Conservation (phyloP, 2,888 invertebrate genomes). For the Chloromyia formosa region DNA sequence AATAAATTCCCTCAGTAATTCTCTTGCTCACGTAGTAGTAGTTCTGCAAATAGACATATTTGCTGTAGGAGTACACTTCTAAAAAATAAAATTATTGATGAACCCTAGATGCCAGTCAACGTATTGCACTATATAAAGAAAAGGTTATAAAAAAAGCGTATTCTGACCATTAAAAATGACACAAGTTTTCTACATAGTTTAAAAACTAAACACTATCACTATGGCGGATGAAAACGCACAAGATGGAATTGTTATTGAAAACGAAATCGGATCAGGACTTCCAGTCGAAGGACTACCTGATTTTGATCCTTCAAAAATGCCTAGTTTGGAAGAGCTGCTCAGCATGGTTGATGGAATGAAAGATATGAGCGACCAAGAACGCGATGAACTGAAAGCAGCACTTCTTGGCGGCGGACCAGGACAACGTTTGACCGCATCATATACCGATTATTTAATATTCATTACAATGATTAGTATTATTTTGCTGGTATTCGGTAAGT, state of each 20-base stretch:
- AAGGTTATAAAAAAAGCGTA: too few species aligned
- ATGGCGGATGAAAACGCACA: slow-evolving; percentile 30
- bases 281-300: neutral
- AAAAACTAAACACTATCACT: neutral
- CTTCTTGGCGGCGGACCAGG: slow-evolving; percentile 60
- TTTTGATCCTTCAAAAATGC: slow-evolving; percentile 59
- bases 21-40: too few species aligned
- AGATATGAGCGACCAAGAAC: slow-evolving; percentile 71
- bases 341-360: slow-evolving; percentile 68
- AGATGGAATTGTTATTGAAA: slow-evolving; percentile 15
- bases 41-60: too few species aligned
- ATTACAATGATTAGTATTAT: slow-evolving; percentile 39
- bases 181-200: neutral
- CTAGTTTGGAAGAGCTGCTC: slow-evolving; percentile 68
- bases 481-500: slow-evolving; percentile 37
- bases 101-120: neutral
- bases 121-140: neutral
- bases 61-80: too few species aligned
- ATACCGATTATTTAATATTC: slow-evolving; percentile 35
- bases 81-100: too few species aligned
- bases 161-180: neutral
- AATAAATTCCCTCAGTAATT: too few species aligned
- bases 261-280: neutral
- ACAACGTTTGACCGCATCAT: neutral
- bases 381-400: slow-evolving; percentile 67